phyloP scores from a whole-genome alignment of 2,888 invertebrate species.

The Volucella inanis region DNA sequence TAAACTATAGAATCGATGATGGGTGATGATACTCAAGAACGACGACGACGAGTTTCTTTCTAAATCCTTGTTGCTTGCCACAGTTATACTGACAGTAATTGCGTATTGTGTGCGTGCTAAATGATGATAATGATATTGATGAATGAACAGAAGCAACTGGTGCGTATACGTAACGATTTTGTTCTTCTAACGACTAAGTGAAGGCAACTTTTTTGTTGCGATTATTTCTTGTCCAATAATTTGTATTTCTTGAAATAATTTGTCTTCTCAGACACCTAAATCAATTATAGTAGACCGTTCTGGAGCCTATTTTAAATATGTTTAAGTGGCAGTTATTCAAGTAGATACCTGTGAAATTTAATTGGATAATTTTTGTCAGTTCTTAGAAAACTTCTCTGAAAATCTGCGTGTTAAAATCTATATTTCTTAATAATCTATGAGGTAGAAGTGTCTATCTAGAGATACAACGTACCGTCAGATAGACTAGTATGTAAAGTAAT shows the following conservation, averaged over 20 bases:
- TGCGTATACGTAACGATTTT: constrained; percentile 57
- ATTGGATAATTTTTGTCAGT: too few relatives aligned
- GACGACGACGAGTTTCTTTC: not conserved
- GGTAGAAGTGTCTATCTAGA: too few relatives aligned
- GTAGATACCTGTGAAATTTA: too few relatives aligned
- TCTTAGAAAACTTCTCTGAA: too few relatives aligned
- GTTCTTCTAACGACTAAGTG: constrained; percentile 16
- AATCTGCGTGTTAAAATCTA: too few relatives aligned
- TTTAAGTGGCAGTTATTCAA: too few relatives aligned
- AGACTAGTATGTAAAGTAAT: too few relatives aligned
- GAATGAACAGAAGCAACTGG: constrained; percentile 53
- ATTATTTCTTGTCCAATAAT: constrained; percentile 49
- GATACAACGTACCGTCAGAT: too few relatives aligned
- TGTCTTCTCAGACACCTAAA: constrained; percentile 25
- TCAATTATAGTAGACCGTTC: not conserved
- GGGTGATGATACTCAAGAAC: not conserved
- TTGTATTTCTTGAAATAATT: constrained; percentile 38
- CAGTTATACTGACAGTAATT: not conserved
- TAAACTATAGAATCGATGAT: constrained; percentile 9
- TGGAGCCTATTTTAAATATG: too few relatives aligned
- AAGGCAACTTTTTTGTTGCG: constrained; percentile 37
- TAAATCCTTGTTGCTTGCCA: not conserved
- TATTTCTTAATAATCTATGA: too few relatives aligned
- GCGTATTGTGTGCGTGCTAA: not conserved
- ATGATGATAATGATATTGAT: constrained; percentile 24